phyloP scores from a whole-genome alignment of 2,888 invertebrate genomes.

The Erebia palarica region DNA sequence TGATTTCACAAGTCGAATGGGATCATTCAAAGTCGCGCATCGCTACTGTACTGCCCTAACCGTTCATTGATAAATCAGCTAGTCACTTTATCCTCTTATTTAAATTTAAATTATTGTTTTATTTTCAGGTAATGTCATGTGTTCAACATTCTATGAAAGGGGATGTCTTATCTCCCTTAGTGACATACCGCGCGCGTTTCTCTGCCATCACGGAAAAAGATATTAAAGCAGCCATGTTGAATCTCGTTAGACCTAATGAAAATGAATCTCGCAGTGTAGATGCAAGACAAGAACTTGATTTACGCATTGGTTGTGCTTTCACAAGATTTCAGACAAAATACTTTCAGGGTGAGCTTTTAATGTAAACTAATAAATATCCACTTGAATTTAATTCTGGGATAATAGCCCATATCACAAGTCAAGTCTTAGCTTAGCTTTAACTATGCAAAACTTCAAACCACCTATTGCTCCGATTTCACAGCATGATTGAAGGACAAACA shows the following conservation, averaged over 20 bases:
- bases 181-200: slow-evolving; percentile 95
- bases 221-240: slow-evolving; percentile 95
- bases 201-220: slow-evolving; percentile 99
- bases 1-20: too few relatives aligned
- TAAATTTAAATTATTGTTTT: background rate
- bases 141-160: slow-evolving; percentile 88
- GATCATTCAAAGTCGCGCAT: too few relatives aligned
- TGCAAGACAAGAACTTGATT: slow-evolving; percentile 97
- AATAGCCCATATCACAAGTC: too few relatives aligned
- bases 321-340: slow-evolving; percentile 99
- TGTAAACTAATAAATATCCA: background rate
- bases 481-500: too few relatives aligned
- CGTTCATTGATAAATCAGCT: too few relatives aligned
- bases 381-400: too few relatives aligned
- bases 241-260: slow-evolving; percentile 93
- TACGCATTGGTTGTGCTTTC: slow-evolving; percentile 99
- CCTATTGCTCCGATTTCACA: too few relatives aligned
- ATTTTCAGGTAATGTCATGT: slow-evolving; percentile 85
- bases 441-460: too few relatives aligned
- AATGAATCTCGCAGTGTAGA: slow-evolving; percentile 98
- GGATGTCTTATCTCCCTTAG: slow-evolving; percentile 83
- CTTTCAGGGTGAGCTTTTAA: slow-evolving; percentile 88
- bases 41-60: too few relatives aligned
- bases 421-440: too few relatives aligned
- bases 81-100: too few relatives aligned